Evolutionary conservation across 2,888 invertebrate species (phyloP), one percentile per base, ranked within the genome.

Genomic region (Cyclophora punctaria): DNA sequence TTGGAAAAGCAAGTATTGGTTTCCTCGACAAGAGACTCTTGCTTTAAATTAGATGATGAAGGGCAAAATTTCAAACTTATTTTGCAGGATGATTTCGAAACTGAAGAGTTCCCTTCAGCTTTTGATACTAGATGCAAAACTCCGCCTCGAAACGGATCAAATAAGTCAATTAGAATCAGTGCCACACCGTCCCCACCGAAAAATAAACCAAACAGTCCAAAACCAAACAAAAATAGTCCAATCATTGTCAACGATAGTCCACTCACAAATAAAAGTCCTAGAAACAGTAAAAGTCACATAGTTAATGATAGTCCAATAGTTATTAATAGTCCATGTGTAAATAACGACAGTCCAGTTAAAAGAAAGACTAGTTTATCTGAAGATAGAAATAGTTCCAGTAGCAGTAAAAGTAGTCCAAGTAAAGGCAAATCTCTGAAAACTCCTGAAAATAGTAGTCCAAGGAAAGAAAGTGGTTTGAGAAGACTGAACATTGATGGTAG

Each of bases 401-500:
- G 5, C 4, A 37, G 4, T 37, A 37, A 37, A 37, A 4, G 4
- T 34, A 56, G 48, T 46, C 53, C 49, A 20, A 58, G 52, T 3
- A 64, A 56, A 20, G 52, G 44, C 3, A 76, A 70, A 56, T 53
- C 35, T n/a, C 46, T 67, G 5, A 62, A 57, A 49, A 73, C 74
- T 7, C 73, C 78, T 37, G 70, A 71, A 34, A 74, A 75, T 51
- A 40, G 1, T 2, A 66, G 59, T 20, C 55, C 62, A 2, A 59
- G 45, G 44, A 67, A 61, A 52, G 73, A 45, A 42, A 66, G 61
- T 52, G 73, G 73, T 6, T 52, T 80, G 43, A 73, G 63, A 48
- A 73, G 69, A 56, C 62, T 82, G 34, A 76, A 69, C 56, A 52
- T 82, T 43, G 80, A 81, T 58, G 52, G 63, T 34, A 67, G 74